Base-by-base conservation (phyloP, 2,797 vertebrate species). In the Acanthurus tractus region DNA sequence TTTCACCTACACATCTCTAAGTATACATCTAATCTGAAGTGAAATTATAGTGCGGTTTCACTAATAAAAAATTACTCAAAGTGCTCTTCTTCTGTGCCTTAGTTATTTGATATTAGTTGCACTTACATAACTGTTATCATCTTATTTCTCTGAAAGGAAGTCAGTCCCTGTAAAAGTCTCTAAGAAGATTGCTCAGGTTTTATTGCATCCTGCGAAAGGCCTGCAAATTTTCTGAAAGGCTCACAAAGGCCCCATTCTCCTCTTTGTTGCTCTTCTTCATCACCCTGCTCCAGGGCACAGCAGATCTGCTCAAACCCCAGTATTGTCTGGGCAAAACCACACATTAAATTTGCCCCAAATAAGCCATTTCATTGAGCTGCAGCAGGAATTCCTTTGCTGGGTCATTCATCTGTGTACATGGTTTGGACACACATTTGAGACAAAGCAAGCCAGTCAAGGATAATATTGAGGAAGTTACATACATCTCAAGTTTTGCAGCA, bases 401-500 rank as follows among this genome's bases (percentile, higher is more conserved):
- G 92, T 94, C 93, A 94, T 94, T 94, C 91, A 91, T 95, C 91
- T 94, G 92, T 94, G 91, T 94, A 94, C 92, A 94, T 92, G 92
- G 91, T 94, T 91, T 95, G 92, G 94, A 94, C 92, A 92, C 91
- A 94, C 93, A 94, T 94, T 83, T 76, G 90, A 92, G 88, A 95
- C 94, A 96, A 95, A 95, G 94, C 89, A 81, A 86, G 89, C 89
- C 91, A 94, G 92, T 95, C 91, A 96, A 95, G 93, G 93, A 95
- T 94, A 95, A 95, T 93, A 94, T 95, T 95, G 90, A 95, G 93
- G 95, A 96, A 92, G 94, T 94, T 91, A 92, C 92, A 92, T 93
- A 94, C 88, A 94, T 95, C 94, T 94, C 78, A 66, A 81, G 87
- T 91, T 90, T 93, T 77, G 81, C 74, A 87, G 88, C 74, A 82